A percentile compares a stretch with the other conserved stretches of the same genome.
These are phyloP conservation scores for Sebastes nivosus DNA, from an alignment of 2,797 vertebrate genomes.

Conservation along the genomic window DNA sequence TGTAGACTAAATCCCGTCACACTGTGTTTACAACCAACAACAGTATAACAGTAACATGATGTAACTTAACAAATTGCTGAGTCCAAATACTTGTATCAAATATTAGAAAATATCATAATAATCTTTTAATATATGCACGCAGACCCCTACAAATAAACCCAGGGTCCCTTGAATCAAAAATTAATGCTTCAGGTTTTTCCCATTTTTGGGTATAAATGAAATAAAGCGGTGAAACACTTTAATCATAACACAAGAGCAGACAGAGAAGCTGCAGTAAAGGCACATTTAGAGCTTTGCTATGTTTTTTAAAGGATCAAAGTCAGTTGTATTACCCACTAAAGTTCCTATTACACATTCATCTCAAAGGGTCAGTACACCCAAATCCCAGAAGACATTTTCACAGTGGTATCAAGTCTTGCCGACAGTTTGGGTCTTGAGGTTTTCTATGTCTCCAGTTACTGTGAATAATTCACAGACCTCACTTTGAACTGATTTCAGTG, in stretches of 20 bases:
- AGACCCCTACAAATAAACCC: neutral
- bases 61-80: neutral
- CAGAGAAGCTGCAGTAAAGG: neutral
- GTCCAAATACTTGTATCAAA: too few species aligned
- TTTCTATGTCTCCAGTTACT: neutral
- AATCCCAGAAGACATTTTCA: neutral
- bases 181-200: neutral
- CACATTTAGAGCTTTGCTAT: neutral
- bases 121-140: neutral
- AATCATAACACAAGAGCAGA: neutral
- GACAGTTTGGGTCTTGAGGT: neutral
- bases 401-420: neutral
- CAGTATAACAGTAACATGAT: neutral
- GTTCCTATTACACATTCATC: neutral
- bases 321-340: neutral
- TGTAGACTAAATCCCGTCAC: too few species aligned
- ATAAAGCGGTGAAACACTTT: neutral
- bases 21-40: neutral
- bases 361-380: neutral
- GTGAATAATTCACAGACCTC: neutral
- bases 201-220: neutral
- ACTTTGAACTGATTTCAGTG: neutral
- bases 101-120: neutral
- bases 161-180: neutral
- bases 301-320: neutral